Percentiles rank a stretch among this genome's conserved stretches.
Evolutionary conservation across 2,113 vertebrate genomes (phyloP).

Genomic region (Todiramphus saurophagus): DNA sequence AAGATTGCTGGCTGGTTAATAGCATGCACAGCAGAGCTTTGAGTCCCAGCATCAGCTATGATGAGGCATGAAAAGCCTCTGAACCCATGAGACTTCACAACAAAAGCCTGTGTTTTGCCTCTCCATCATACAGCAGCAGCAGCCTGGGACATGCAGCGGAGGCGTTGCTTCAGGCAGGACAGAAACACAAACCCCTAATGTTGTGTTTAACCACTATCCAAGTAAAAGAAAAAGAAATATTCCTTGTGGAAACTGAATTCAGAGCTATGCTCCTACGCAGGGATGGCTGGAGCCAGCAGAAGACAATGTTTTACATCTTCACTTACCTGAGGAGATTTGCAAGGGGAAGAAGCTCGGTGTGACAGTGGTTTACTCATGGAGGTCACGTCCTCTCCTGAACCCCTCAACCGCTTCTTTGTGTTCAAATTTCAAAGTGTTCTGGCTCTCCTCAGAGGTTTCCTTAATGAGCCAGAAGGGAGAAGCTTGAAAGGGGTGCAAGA

Average conservation of each 20-base stretch:
- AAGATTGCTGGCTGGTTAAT: not conserved
- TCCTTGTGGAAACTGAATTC: not conserved
- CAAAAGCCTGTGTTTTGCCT: not conserved
- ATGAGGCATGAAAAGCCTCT: constrained; percentile 4
- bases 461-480: not conserved
- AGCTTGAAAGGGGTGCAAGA: not conserved
- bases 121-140: not conserved
- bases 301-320: not conserved
- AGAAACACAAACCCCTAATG: not conserved
- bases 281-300: not conserved
- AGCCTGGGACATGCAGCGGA: not conserved
- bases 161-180: not conserved
- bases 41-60: not conserved
- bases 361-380: not conserved
- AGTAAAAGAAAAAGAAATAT: not conserved
- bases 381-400: not conserved
- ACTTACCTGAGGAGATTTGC: not conserved
- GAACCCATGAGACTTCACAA: not conserved
- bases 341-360: not conserved
- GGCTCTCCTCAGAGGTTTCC: not conserved
- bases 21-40: not conserved
- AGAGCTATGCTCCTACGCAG: not conserved
- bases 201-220: not conserved
- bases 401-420: not conserved
- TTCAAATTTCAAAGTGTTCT: not conserved